Base-by-base conservation (phyloP, 1,140 invertebrate species). In the Drosophila hydei region DNA sequence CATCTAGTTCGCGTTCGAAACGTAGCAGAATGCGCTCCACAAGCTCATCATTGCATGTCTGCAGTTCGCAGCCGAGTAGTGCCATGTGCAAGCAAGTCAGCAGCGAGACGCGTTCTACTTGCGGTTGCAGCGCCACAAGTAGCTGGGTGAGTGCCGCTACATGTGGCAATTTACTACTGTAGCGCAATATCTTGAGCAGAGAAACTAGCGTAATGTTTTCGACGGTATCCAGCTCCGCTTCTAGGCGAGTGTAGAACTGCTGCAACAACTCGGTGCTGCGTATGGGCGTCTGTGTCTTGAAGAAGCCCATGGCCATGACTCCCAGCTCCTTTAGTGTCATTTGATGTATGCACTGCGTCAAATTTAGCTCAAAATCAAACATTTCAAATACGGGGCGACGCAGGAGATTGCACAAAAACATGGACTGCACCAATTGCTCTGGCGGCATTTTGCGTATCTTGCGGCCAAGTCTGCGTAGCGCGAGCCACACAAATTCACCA, bases 241-340 rank as follows among this genome's bases (percentile, higher is more conserved):
- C 77, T 3, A 93, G 63, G 56, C 90, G 92, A 2, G 75, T 19
- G 1, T 93, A 91, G 9, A 95, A 90, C 23, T 90, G 79, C 8
- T 70, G 8, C 2, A 93, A 4, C 14, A 95, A 75, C 0, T 77
- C 38, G 0, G 72, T 23, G 79, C 92, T 92, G 61, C 81, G 90
- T n/a, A 95, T 92, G n/a, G 62, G 91, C 0, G 90, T 93, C 68
- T 94, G 90, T 1, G 92, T 93, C 90, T 95, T 94, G 62, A 94
- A 94, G 77, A 94, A 95, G 0, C 93, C 93, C 90, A 95, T 92
- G 12, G 92, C 91, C 55, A 94, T 81, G 7, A 95, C 91, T 11
- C 91, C 93, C 18, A 95, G 36, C 83, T 95, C 94, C 56, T 93
- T 90, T 0, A 93, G 59, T 2, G 77, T 91, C 73, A 94, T 91